Evolutionary conservation across 2,113 vertebrate species (phyloP), one percentile per base, ranked within the genome.

Genomic region (Trogon surrucura): DNA sequence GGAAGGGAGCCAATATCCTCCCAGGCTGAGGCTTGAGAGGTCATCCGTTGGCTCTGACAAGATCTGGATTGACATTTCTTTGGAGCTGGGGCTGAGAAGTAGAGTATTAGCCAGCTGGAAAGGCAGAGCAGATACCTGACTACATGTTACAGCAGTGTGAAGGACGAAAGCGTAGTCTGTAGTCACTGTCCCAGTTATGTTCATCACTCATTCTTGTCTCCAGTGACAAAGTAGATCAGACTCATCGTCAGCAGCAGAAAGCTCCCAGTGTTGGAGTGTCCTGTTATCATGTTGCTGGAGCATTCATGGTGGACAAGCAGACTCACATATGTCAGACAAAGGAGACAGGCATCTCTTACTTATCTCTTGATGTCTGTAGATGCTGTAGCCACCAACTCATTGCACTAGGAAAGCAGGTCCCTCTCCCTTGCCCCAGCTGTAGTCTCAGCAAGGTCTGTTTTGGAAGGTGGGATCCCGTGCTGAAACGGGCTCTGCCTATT

Each of bases 161-260:
- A 47, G 45, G 38, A 77, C 17, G 44, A 47, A 27, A 79, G 26
- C 0, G 5, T 8, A 10, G 1, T 47, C 72, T 64, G 20, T 5
- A 11, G 50, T 29, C 54, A 16, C 17, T 54, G 47, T 3, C 36
- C 25, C 13, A 17, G 0, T 1, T 0, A 20, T 13, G 45, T 4
- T 67, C 29, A 18, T 44, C 32, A 19, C 53, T 57, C 51, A 9
- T 74, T 9, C 34, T 14, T 5, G 2, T n/a, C 11, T 47, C 34
- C 32, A 48, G 4, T 2, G 19, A 5, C 27, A 25, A 21, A 25
- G 3, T 5, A 34, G 21, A 48, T 56, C 11, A 57, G 56, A 38
- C 66, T 5, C 62, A 47, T 3, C 3, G 1, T 2, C 74, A 65
- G 34, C 32, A 21, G 13, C 22, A 58, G 20, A 36, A 21, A 87